phyloP scores from a whole-genome alignment of 1,140 invertebrate genomes.

The Gryllus bimaculatus region DNA sequence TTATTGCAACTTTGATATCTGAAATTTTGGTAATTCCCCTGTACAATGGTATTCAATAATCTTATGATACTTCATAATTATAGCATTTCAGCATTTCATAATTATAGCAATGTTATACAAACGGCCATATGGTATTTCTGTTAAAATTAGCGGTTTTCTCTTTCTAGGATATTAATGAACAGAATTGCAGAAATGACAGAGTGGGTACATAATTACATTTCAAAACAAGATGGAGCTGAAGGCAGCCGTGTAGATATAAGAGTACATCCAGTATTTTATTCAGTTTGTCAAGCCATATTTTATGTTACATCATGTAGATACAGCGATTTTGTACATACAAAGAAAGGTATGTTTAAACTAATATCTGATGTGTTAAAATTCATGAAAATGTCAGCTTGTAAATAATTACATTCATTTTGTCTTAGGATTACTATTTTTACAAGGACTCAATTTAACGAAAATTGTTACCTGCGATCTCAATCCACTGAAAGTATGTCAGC shows the following conservation, averaged over 20 bases:
- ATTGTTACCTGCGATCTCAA: conserved; percentile 77
- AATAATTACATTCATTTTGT: conserved; percentile 28
- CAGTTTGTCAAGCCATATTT: conserved; percentile 81
- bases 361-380: neutral
- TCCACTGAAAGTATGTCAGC: conserved; percentile 69
- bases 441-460: conserved; percentile 70
- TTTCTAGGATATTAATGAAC: conserved; percentile 49
- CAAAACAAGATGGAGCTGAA: conserved; percentile 43
- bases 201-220: conserved; percentile 70
- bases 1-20: too few relatives aligned
- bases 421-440: conserved; percentile 66
- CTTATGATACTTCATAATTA: too few relatives aligned
- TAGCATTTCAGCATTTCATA: too few relatives aligned
- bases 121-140: neutral
- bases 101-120: too few relatives aligned
- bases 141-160: neutral
- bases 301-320: conserved; percentile 82
- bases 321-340: conserved; percentile 64
- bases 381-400: neutral
- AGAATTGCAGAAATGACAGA: conserved; percentile 51
- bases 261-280: conserved; percentile 77
- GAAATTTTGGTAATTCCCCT: too few relatives aligned
- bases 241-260: conserved; percentile 42
- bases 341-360: conserved; percentile 52
- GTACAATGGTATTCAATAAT: too few relatives aligned